phyloP scores from a whole-genome alignment of 2,888 invertebrate species.

The Dilophus febrilis region DNA sequence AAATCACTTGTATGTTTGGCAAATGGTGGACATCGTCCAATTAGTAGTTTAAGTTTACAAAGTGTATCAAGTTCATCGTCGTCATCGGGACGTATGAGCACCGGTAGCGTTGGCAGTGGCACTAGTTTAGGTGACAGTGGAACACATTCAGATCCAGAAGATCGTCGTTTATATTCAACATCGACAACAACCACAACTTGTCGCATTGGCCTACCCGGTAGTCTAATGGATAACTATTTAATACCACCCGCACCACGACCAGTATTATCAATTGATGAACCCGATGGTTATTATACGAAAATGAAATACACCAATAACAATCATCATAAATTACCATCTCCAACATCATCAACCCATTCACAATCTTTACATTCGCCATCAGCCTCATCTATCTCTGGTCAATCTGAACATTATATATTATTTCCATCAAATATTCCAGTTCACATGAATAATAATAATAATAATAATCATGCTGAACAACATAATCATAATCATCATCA shows the following conservation, averaged over 20 bases:
- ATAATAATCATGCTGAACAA: neutral
- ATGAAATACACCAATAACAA: neutral
- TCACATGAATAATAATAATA: slow-evolving; percentile 10
- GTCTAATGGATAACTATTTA: slow-evolving; percentile 39
- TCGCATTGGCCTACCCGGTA: slow-evolving; percentile 23
- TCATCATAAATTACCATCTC: no score
- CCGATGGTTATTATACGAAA: no score
- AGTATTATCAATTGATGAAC: slow-evolving; percentile 12
- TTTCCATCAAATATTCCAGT: slow-evolving; percentile 31
- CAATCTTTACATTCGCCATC: neutral
- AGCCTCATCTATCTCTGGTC: neutral
- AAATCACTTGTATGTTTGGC: slow-evolving; percentile 19
- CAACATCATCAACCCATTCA: neutral
- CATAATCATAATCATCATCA: no score
- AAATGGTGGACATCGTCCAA: slow-evolving; percentile 34
- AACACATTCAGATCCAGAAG: slow-evolving; percentile 70
- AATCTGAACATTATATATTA: slow-evolving; percentile 26
- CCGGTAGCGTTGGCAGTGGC: slow-evolving; percentile 52
- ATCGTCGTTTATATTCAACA: slow-evolving; percentile 30
- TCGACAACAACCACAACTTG: slow-evolving; percentile 13
- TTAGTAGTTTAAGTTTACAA: slow-evolving; percentile 49
- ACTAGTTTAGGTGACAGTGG: slow-evolving; percentile 71
- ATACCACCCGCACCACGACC: slow-evolving; percentile 46
- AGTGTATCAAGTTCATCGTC: slow-evolving; percentile 50
- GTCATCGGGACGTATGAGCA: slow-evolving; percentile 67